Base-by-base conservation (phyloP, 2,888 invertebrate genomes). In the Carabus problematicus region DNA sequence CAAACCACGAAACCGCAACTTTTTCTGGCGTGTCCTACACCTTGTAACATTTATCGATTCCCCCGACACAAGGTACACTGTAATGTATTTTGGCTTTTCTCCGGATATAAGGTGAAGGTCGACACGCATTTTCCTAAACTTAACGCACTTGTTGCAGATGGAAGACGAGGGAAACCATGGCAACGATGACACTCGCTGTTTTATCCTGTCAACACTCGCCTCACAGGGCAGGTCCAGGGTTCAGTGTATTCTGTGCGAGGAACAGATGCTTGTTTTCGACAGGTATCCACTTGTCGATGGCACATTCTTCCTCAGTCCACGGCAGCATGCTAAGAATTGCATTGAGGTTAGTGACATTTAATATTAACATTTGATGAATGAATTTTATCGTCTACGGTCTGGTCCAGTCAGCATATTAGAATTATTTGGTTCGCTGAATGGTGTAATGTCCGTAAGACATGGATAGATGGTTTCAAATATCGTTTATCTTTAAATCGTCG, bases 101-200 rank as follows among this genome's bases (percentile, higher is more conserved):
- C 3, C 3, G 29, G 6, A 2, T 29, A 1, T 19, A 39, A 49
- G 59, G 56, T 66, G 58, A 66, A 66, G 58, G 60, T 60, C 59
- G 18, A 14, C 58, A 52, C 66, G 18, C 52, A 52, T 73, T 56
- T 52, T 52, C 14, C 52, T 52, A 52, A 52, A 52, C 4, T 52
- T 16, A 18, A 52, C 52, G 54, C 74, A 75, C 75, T 75, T 87
- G 85, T 79, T 88, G 59, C 87, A 96, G 94, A 96, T 98, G 87
- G 98, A 98, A 84, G 98, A 98, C 80, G 98, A 98, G 81, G 97
- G 96, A 73, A 95, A 96, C 83, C 97, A 97, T 81, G 98, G 98
- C 77, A 98, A 98, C 83, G 98, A 98, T 81, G 98, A 98, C 81
- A 97, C 96, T 59, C 89, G 98, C 75, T 92, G 95, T 79, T 98